Evolutionary conservation across 2,888 invertebrate genomes (phyloP).

Genomic region (Ferrisia virgata): DNA sequence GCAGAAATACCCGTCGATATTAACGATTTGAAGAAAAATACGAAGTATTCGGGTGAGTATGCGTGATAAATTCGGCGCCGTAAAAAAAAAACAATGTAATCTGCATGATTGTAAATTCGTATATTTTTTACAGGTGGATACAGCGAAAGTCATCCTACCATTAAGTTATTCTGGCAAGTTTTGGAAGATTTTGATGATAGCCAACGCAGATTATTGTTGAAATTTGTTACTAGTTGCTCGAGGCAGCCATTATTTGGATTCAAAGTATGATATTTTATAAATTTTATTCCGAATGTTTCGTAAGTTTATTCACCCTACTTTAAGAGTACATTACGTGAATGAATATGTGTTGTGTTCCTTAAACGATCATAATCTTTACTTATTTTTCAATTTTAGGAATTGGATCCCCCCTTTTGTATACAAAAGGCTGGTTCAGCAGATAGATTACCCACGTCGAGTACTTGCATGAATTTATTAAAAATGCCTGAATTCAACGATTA

Average conservation of each 20-base stretch:
- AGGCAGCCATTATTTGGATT: slow-evolving; percentile 94
- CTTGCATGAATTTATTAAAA: slow-evolving; percentile 96
- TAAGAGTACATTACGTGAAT: too few species aligned
- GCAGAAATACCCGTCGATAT: slow-evolving; percentile 92
- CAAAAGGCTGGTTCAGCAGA: slow-evolving; percentile 87
- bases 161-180: slow-evolving; percentile 85
- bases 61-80: neutral
- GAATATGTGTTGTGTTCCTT: too few species aligned
- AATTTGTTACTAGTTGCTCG: slow-evolving; percentile 98
- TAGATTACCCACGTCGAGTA: slow-evolving; percentile 92
- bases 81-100: too few species aligned
- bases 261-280: slow-evolving; percentile 63
- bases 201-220: slow-evolving; percentile 81
- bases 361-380: too few species aligned
- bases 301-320: too few species aligned
- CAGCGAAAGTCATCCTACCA: slow-evolving; percentile 75
- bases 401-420: slow-evolving; percentile 94
- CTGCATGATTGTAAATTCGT: too few species aligned
- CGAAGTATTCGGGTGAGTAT: slow-evolving; percentile 75
- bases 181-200: slow-evolving; percentile 76
- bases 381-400: slow-evolving; percentile 62
- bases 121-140: slow-evolving; percentile 67
- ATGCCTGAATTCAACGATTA: slow-evolving; percentile 84
- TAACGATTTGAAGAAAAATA: slow-evolving; percentile 78
- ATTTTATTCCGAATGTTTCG: neutral